Percentiles rank a stretch among this genome's conserved stretches.
phyloP scores from a whole-genome alignment of 2,888 invertebrate species.

The Diachrysia chrysitis region DNA sequence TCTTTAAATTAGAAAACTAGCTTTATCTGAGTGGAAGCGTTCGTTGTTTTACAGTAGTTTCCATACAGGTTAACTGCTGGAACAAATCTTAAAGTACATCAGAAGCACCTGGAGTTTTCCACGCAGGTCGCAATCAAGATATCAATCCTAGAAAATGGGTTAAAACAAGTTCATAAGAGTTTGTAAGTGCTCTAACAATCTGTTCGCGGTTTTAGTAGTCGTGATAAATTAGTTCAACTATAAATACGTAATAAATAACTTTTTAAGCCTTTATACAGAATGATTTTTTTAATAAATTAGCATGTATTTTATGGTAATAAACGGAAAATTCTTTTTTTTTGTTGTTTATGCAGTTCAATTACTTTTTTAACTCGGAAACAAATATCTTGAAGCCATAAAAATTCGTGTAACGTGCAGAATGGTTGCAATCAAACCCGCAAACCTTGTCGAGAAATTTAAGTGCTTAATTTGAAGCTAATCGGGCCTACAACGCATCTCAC shows the following conservation, averaged over 20 bases:
- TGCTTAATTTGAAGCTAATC: no score
- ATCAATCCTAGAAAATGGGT: constrained; percentile 53
- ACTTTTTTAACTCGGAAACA: background rate
- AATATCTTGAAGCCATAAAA: background rate
- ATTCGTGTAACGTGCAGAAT: background rate
- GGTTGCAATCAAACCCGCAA: background rate
- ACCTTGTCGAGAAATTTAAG: background rate
- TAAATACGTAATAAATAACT: background rate
- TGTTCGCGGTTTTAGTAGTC: background rate
- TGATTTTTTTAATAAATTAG: no score
- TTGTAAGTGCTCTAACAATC: constrained; percentile 5
- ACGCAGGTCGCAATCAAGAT: constrained; percentile 52
- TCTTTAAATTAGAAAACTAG: background rate
- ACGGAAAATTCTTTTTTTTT: background rate
- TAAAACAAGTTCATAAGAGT: constrained; percentile 34
- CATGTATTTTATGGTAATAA: no score
- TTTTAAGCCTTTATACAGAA: no score
- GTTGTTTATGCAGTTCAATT: background rate
- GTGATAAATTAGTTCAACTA: background rate
- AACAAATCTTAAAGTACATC: constrained; percentile 50
- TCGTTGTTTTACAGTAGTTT: constrained; percentile 16
- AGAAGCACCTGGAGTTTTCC: constrained; percentile 42
- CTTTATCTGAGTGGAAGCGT: background rate
- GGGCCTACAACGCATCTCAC: background rate
- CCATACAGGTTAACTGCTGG: constrained; percentile 20